Conservation (phyloP, 2,797 vertebrate genomes). For the Anableps anableps region DNA sequence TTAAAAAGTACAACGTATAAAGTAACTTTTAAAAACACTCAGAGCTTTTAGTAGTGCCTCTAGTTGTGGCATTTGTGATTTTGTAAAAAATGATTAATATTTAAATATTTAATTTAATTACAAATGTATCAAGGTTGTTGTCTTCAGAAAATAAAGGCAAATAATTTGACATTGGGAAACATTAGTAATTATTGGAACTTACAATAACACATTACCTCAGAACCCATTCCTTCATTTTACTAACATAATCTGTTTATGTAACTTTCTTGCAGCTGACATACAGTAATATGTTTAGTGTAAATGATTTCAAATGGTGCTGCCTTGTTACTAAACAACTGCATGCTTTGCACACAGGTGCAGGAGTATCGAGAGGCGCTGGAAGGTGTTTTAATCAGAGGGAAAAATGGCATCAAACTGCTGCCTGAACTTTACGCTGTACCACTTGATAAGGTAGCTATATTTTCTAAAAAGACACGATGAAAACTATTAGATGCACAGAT, state of each 20-base stretch:
- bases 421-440: constrained; percentile 95
- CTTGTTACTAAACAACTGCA: not conserved
- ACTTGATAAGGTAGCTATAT: constrained; percentile 85
- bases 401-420: constrained; percentile 91
- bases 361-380: constrained; percentile 96
- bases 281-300: not conserved
- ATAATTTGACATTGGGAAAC: not conserved
- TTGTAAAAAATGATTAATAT: not conserved
- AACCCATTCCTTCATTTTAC: not conserved
- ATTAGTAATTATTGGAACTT: not conserved
- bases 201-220: not conserved
- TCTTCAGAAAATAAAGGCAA: not conserved
- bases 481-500: not conserved
- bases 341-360: constrained; percentile 83
- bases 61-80: not conserved
- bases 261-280: not conserved
- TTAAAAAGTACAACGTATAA: not conserved
- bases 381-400: constrained; percentile 90
- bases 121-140: no score
- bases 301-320: not conserved
- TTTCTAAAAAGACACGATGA: not conserved
- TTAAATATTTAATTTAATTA: no score
- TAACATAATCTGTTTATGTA: not conserved
- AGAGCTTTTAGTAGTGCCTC: no score
- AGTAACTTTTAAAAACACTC: no score